phyloP scores from a whole-genome alignment of 92 coral and sea anemone genomes.

The Paramuricea clavata region DNA sequence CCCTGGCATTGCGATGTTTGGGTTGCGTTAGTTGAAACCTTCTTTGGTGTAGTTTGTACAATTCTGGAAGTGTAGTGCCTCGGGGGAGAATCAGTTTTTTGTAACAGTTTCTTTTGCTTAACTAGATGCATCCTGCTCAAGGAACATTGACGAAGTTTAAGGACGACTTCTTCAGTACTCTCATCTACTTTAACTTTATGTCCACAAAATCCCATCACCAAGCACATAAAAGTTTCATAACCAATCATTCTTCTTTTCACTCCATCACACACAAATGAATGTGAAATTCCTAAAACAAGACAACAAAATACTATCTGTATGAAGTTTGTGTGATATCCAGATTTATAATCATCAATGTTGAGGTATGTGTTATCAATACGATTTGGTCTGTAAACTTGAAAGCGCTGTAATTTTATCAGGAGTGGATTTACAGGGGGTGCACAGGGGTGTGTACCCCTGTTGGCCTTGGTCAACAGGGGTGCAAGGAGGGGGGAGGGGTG shows the following conservation, averaged over 20 bases:
- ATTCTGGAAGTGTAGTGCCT: conserved; percentile 10
- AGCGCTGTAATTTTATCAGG: too few relatives aligned
- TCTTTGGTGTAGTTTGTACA: conserved; percentile 31
- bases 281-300: conserved; percentile 34
- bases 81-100: conserved; percentile 14
- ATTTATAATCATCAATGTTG: neutral
- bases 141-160: conserved; percentile 5
- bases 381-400: too few relatives aligned
- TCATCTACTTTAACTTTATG: conserved; percentile 24
- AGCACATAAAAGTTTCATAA: conserved; percentile 28
- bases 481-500: too few relatives aligned
- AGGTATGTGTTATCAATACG: neutral
- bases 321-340: neutral
- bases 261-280: conserved; percentile 48
- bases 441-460: too few relatives aligned
- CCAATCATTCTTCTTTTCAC: conserved; percentile 39
- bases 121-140: conserved; percentile 23
- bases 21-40: conserved; percentile 14
- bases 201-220: conserved; percentile 57
- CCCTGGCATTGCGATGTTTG: conserved; percentile 16
- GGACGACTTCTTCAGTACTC: conserved; percentile 24
- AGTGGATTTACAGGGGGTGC: too few relatives aligned
- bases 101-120: conserved; percentile 17
- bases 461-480: too few relatives aligned
- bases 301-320: neutral